Base-by-base conservation (phyloP, 1,140 invertebrate genomes). In the Intoshia linei region DNA sequence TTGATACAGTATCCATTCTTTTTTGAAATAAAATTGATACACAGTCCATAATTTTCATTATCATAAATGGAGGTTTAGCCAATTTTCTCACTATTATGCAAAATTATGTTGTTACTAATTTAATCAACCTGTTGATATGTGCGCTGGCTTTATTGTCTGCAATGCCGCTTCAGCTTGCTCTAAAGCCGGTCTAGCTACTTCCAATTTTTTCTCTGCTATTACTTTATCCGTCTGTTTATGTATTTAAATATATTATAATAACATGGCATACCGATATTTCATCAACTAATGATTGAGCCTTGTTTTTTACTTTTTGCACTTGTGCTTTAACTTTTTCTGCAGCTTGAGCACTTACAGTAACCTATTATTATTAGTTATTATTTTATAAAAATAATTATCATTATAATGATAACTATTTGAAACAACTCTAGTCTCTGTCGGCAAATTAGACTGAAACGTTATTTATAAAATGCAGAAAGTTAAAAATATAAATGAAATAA, bases 21-120 rank as follows among this genome's bases (percentile, higher is more conserved):
- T 73, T 64, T 62, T 83, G 77, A 52, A 92, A 92, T 1, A 93
- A 58, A 42, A 93, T 74, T 31, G 90, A 52, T 1, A 83, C 78
- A 49, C 74, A 81, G 49, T 92, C 83, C 81, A 93, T 93, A 42
- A 93, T 87, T 43, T 79, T 65, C 79, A 90, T 90, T 44, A 92
- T 90, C 0, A 93, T 60, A 60, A 87, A 79, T 6, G 83, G 83
- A 3, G 83, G 81, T 45, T 79, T 65, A 13, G 77, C 79, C 32
- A 93, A 54, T 61, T 90, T 93, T 43, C 79, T 64, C 0, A 92
- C 78, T 49, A 43, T 22, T 44, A 21, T 20, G 17, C 11, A 21
- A 33, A 1, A 15, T 17, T 34, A 34, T 34, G 10, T 11, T 15
- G 15, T 1, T 34, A 34, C 10, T 34, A 15, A 17, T 19, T 20